Conservation (phyloP, 2,797 vertebrate species). For the Eospalax fontanierii region DNA sequence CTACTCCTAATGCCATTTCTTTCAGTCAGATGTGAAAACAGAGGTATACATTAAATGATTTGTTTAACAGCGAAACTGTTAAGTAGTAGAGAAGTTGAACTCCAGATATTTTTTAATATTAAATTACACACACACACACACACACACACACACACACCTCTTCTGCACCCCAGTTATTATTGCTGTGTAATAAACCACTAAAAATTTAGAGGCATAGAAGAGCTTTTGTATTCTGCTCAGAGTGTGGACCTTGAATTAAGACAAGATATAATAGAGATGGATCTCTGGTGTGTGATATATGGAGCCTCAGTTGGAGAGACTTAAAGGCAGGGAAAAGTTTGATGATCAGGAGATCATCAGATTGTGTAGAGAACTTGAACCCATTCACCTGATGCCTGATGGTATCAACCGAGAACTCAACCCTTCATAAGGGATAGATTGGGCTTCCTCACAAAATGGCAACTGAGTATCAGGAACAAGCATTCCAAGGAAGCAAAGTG, state of each 20-base stretch:
- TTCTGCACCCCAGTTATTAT: neutral
- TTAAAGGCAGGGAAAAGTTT: neutral
- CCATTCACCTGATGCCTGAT: neutral
- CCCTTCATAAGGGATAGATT: neutral
- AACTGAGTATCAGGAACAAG: neutral
- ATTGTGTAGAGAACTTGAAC: neutral
- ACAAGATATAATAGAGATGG: neutral
- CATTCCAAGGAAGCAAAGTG: neutral
- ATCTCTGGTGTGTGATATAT: neutral
- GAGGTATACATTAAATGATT: neutral
- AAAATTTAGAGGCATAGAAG: neutral
- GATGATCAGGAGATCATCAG: neutral
- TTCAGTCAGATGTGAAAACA: conserved; percentile 10
- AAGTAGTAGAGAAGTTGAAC: neutral
- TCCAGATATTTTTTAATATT: neutral
- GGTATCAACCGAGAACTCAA: neutral
- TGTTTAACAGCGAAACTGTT: conserved; percentile 23
- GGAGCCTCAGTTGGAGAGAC: neutral
- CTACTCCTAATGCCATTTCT: neutral
- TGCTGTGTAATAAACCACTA: neutral
- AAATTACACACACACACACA: neutral
- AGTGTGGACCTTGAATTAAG: neutral
- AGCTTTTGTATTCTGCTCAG: neutral
- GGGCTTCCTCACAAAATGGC: conserved; percentile 2
- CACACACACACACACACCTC: too few species aligned